Percentiles rank a stretch among this genome's conserved stretches.
Evolutionary conservation across 2,888 invertebrate genomes (phyloP).

Genomic region (Therioaphis trifolii): DNA sequence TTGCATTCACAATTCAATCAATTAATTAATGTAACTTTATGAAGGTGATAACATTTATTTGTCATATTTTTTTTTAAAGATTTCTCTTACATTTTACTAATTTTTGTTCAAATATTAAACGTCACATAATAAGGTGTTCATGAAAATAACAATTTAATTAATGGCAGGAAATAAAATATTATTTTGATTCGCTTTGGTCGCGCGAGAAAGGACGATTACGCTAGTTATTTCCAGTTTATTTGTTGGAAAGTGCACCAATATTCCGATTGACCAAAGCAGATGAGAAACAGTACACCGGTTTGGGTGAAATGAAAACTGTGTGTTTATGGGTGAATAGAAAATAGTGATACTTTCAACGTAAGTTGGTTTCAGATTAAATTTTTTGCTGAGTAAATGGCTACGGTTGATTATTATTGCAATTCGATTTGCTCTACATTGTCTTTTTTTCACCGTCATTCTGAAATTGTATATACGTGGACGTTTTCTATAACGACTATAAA

Average conservation of each 20-base stretch:
- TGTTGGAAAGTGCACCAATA: slow-evolving; percentile 41
- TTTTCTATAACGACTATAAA: slow-evolving; percentile 17
- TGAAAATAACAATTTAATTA: background rate
- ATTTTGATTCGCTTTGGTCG: slow-evolving; percentile 49
- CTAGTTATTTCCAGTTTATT: slow-evolving; percentile 37
- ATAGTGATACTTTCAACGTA: slow-evolving; percentile 38
- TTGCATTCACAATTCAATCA: too few relatives aligned
- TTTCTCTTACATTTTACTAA: too few relatives aligned
- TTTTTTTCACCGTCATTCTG: slow-evolving; percentile 27
- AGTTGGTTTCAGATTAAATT: slow-evolving; percentile 43
- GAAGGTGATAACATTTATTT: too few relatives aligned
- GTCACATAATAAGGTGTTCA: too few relatives aligned
- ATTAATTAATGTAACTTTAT: too few relatives aligned
- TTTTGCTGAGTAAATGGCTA: slow-evolving; percentile 42
- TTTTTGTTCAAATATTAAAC: too few relatives aligned
- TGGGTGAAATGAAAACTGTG: slow-evolving; percentile 4
- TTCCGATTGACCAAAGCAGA: slow-evolving; percentile 48
- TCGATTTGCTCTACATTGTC: slow-evolving; percentile 61
- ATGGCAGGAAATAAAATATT: slow-evolving; percentile 29
- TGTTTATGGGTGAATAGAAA: slow-evolving; percentile 37
- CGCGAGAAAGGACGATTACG: background rate
- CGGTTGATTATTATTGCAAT: slow-evolving; percentile 53
- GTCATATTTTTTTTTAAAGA: too few relatives aligned
- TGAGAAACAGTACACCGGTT: slow-evolving; percentile 9
- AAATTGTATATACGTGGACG: slow-evolving; percentile 31